phyloP scores from a whole-genome alignment of 2,888 invertebrate genomes.

The Coelopa pilipes region DNA sequence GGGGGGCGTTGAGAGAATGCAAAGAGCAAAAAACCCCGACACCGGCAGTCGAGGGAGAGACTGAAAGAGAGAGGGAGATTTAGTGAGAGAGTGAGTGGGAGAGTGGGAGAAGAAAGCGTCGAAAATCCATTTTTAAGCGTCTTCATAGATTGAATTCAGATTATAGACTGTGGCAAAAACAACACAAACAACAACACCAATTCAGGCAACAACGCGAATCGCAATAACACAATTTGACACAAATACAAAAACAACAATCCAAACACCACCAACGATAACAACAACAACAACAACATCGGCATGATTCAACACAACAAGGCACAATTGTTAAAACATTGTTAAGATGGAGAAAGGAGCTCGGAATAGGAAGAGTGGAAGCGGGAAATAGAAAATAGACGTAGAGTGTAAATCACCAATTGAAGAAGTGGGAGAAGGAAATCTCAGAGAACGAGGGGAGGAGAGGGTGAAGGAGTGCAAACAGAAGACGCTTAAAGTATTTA shows the following conservation, averaged over 20 bases:
- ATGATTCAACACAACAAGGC: neutral
- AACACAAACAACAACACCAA: neutral
- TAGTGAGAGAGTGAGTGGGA: neutral
- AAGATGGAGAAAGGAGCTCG: neutral
- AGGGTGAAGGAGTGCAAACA: neutral
- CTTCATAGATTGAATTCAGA: conserved; percentile 43
- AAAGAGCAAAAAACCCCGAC: neutral
- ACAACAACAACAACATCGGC: neutral
- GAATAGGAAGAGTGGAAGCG: too few relatives aligned
- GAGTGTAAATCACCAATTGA: too few relatives aligned
- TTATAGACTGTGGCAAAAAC: conserved; percentile 32
- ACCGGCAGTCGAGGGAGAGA: neutral
- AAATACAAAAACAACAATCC: neutral
- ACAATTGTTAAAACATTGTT: conserved; percentile 5
- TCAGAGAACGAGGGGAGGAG: neutral
- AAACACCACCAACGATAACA: neutral
- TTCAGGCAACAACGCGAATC: neutral
- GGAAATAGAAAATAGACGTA: too few relatives aligned
- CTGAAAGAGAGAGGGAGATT: neutral
- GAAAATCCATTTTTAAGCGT: conserved; percentile 40
- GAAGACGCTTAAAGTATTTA: conserved; percentile 20
- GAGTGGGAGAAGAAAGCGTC: neutral
- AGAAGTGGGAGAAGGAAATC: too few relatives aligned
- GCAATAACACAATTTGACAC: too few relatives aligned
- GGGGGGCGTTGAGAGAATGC: neutral